Conservation (phyloP, 1,140 invertebrate species). For the Drosophila watanabei region DNA sequence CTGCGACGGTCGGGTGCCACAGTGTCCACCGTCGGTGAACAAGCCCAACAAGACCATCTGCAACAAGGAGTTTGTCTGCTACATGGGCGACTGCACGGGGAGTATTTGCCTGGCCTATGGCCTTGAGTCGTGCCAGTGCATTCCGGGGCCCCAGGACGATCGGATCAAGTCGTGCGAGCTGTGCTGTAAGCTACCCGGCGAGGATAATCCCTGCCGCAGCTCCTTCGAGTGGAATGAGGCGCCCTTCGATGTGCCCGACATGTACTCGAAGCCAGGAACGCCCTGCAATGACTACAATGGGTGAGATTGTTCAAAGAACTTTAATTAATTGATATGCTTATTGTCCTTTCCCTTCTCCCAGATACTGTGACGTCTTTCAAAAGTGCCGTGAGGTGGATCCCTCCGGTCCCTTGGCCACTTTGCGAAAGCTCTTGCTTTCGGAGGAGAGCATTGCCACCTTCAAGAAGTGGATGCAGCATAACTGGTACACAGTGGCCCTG, state of each 20-base stretch:
- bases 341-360: slow-evolving; percentile 55
- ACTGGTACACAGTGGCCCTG: slow-evolving; percentile 94
- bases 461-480: slow-evolving; percentile 93
- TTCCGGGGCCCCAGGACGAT: slow-evolving; percentile 90
- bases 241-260: slow-evolving; percentile 95
- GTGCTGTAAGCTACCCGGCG: slow-evolving; percentile 94
- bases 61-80: slow-evolving; percentile 97
- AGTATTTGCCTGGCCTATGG: slow-evolving; percentile 97
- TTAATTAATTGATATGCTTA: background rate
- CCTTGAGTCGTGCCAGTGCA: slow-evolving; percentile 98
- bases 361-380: slow-evolving; percentile 99
- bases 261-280: slow-evolving; percentile 97
- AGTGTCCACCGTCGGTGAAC: slow-evolving; percentile 95
- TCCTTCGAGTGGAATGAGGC: slow-evolving; percentile 96
- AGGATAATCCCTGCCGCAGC: slow-evolving; percentile 92
- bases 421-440: slow-evolving; percentile 94
- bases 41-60: slow-evolving; percentile 98
- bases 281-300: slow-evolving; percentile 99
- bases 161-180: slow-evolving; percentile 95
- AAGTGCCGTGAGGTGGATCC: slow-evolving; percentile 98
- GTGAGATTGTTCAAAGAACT: slow-evolving; percentile 41
- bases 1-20: slow-evolving; percentile 94
- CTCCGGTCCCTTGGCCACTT: slow-evolving; percentile 96
- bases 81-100: slow-evolving; percentile 97
- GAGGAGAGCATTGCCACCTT: slow-evolving; percentile 95